Evolutionary conservation across 2,797 vertebrate genomes (phyloP), one percentile per base, ranked within the genome.

Genomic region (Enteromius paludinosus): DNA sequence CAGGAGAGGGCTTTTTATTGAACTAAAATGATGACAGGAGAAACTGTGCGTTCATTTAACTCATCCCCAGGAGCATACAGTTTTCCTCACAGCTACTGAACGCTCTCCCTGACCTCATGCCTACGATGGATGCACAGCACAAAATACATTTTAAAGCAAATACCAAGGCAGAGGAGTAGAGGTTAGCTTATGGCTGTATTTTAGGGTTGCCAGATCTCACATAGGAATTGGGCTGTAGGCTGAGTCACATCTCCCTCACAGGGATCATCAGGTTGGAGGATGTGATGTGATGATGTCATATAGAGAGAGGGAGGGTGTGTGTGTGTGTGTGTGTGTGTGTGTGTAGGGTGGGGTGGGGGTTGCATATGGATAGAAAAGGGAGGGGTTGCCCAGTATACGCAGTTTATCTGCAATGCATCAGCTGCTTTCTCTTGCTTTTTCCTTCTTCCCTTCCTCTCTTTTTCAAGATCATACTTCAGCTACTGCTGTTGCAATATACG

Each of bases 331-430:
- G 47, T 56, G 52, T 56, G 54, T 7, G 30, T 7, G 5, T n/a
- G 72, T 45, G 41, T 43, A 11, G 41, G 41, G 38, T 41, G 38
- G 9, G 38, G 38, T 41, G 56, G 59, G 54, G 77, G 73, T 47
- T 78, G 30, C 62, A 38, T 66, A 81, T 82, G 49, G 43, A 86
- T 69, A 84, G 78, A 35, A 64, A 86, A 87, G 90, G 94, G 94
- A 92, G 91, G 92, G 90, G 91, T 91, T 90, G 69, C 68, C 84
- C 70, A 61, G 84, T 85, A 90, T 91, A 93, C 94, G 93, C 94
- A 95, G 94, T 95, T 95, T 95, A 95, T 95, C 95, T 95, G 95
- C 95, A 95, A 95, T 95, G 95, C 95, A 95, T 95, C 95, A 95
- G 91, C 92, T 92, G 88, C 92, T 92, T 90, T 89, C 87, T 88